Base-by-base conservation (phyloP, 1,140 invertebrate genomes). In the Eumeta japonica region DNA sequence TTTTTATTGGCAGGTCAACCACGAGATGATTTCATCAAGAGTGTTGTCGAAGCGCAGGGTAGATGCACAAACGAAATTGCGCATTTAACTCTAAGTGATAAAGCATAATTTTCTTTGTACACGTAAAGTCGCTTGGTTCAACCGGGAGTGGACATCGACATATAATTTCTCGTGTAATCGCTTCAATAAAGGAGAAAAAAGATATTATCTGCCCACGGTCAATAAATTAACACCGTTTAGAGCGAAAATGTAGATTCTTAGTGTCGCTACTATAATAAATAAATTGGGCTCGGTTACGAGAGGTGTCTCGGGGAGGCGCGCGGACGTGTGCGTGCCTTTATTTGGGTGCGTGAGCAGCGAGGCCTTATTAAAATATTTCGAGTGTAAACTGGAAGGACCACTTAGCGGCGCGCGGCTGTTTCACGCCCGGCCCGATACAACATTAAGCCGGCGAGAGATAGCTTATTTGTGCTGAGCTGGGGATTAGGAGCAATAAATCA, bases 331-430 rank as follows among this genome's bases (percentile, higher is more conserved):
- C 62, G 56, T 65, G 58, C 67, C 67, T 68, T 71, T 74, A 71
- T 71, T 74, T 67, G 62, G 64, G 56, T 71, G 66, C 64, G 70
- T 70, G 68, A 24, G 20, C 64, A 63, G 62, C 62, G 61, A 62
- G 60, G 66, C 60, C 64, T 71, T 74, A 74, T 74, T 74, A 74
- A 74, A 74, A 74, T 71, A 74, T 74, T 74, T 74, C 68, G 66
- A 74, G 58, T 70, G 64, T 65, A 74, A 74, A 74, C 68, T 74
- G 68, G 68, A 67, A 68, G 68, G 68, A 66, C 68, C 68, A 74
- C 68, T 74, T 74, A 74, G 66, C 64, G 62, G 54, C 65, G 62
- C 66, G 59, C 64, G 66, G 66, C 66, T 67, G 68, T 74, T 73
- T 74, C 68, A 74, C 68, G 68, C 68, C 66, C 62, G 62, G 52